A percentile compares a stretch with the other conserved stretches of the same genome.
These are phyloP conservation scores for Pristionchus japonicus DNA, from an alignment of 2,888 invertebrate species.

Conservation along the genomic window DNA sequence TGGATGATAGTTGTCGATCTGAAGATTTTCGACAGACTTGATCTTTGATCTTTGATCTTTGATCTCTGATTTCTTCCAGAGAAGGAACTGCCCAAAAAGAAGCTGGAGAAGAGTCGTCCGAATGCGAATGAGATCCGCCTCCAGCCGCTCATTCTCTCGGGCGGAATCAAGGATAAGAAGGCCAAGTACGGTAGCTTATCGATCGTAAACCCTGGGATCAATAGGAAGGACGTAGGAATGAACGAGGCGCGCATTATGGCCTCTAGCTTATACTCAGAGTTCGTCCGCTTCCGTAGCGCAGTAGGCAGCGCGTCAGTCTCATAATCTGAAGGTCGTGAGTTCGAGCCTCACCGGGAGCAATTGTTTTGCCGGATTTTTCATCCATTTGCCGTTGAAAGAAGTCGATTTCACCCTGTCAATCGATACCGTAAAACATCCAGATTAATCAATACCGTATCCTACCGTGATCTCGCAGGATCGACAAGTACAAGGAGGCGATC, in stretches of 20 bases:
- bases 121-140: slow-evolving; percentile 32
- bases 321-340: slow-evolving; percentile 95
- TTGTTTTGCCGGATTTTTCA: slow-evolving; percentile 17
- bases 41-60: slow-evolving; percentile 26
- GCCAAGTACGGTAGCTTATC: neutral
- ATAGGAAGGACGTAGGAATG: neutral
- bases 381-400: neutral
- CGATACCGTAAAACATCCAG: neutral
- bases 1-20: too few relatives aligned
- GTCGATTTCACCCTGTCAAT: neutral
- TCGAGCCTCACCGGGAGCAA: slow-evolving; percentile 85
- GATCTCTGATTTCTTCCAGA: too few relatives aligned
- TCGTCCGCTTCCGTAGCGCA: slow-evolving; percentile 78
- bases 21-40: too few relatives aligned
- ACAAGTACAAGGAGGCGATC: slow-evolving; percentile 43
- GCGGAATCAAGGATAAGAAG: slow-evolving; percentile 23
- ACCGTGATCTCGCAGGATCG: slow-evolving; percentile 20
- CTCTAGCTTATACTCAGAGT: neutral
- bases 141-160: slow-evolving; percentile 29
- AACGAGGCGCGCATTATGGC: neutral
- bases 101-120: neutral
- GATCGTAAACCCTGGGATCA: neutral
- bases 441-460: neutral
- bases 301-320: slow-evolving; percentile 92
- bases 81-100: slow-evolving; percentile 8